Base-by-base conservation (phyloP, 2,113 vertebrate genomes). In the Dromiciops gliroides region DNA sequence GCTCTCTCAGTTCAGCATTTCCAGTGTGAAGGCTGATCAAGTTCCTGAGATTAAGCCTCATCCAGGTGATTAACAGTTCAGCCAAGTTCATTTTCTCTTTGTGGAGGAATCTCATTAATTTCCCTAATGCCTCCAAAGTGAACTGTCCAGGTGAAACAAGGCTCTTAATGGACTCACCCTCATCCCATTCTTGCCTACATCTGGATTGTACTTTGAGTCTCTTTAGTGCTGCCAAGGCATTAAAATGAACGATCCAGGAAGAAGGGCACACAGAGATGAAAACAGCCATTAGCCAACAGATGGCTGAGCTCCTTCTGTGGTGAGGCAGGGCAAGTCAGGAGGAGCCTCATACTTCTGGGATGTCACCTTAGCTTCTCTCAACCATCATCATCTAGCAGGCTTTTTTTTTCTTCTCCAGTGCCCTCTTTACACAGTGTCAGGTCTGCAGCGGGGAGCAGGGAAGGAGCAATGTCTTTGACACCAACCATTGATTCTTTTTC, bases 41-140 rank as follows among this genome's bases (percentile, higher is more conserved):
- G 60, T 37, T 67, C 37, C 37, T 26, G 5, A 22, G 67, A 6
- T 83, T n/a, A 83, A 83, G 19, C n/a, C 19, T 83, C n/a, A 44
- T 7, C 7, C 67, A 49, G 91, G 95, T 94, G 89, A 97, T 96
- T 22, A 93, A 60, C 8, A 44, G 23, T 91, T 96, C 90, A 88
- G 92, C 24, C 94, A 95, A 52, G 44, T n/a, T 91, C 47, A 47
- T 47, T 91, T 28, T 26, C 53, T 48, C 44, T 51, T 48, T 83
- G 3, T 90, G 67, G 60, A 31, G 91, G 91, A 53, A 93, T 91
- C 8, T 90, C 50, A 89, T 92, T 96, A 53, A 90, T 96, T 93
- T 83, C 24, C 3, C 94, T 50, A 94, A 75, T 94, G 91, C 94
- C 92, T 95, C 91, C 52, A 90, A n/a, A 19, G 92, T 91, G 52